Base-by-base conservation (phyloP, 2,888 invertebrate species). In the Gerosis bhagava region DNA sequence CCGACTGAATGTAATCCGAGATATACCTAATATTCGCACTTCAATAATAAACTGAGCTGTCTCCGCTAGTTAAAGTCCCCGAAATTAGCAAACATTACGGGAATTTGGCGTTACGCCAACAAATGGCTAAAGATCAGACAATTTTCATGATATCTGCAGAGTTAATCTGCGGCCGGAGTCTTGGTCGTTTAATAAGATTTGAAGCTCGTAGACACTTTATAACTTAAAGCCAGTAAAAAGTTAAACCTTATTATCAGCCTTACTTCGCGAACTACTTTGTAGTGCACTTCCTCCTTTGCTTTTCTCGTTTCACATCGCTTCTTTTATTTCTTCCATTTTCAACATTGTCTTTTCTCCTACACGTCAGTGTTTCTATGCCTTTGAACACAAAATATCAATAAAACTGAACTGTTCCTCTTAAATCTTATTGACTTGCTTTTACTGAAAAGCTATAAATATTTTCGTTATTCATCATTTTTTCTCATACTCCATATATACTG, bases 171-270 rank as follows among this genome's bases (percentile, higher is more conserved):
- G 39, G 40, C 46, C 32, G 39, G 40, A 40, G 39, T 40, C 46
- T 47, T 47, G 46, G 26, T 47, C 39, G 46, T 47, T 47, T 47
- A 46, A 46, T 46, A 47, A 47, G 46, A 47, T 47, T 47, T 40
- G 46, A 47, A 47, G 15, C 46, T 46, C 32, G 26, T 47, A 47
- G 46, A 40, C 46, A 34, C 46, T 47, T 40, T 47, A 47, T 47
- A 47, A 47, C 32, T 47, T 47, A 47, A 39, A 47, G 34, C 39
- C 32, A 47, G 46, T 46, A 46, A 46, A 46, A 46, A 46, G 34
- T 40, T 40, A 26, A 40, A 13, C 40, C 46, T 40, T 47, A 47
- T 40, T 46, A 46, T 34, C 46, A 40, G 34, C 26, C 17, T 47
- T 34, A 47, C 46, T 34, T 47, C 40, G 22, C 26, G 22, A 47